phyloP scores from a whole-genome alignment of 2,888 invertebrate genomes.

The Parnassius mnemosyne region DNA sequence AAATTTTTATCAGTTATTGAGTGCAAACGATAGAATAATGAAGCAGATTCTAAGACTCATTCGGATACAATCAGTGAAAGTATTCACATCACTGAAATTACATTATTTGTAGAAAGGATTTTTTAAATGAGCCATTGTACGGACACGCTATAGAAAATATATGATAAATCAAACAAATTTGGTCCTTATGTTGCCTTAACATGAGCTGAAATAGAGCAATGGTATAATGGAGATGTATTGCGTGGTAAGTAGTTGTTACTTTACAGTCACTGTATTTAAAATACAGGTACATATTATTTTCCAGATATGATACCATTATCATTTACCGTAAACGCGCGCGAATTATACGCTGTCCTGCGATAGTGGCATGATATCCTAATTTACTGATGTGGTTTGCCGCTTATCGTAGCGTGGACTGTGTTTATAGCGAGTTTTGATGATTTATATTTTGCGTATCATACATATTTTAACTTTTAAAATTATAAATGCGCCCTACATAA shows the following conservation, averaged over 20 bases:
- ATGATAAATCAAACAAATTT: conserved; percentile 1
- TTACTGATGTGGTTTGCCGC: not conserved
- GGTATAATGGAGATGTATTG: not conserved
- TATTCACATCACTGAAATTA: conserved; percentile 11
- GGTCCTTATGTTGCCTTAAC: not conserved
- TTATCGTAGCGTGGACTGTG: not conserved
- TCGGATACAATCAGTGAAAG: conserved; percentile 18
- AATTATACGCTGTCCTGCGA: not conserved
- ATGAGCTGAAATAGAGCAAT: not conserved
- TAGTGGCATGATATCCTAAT: not conserved
- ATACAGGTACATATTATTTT: not conserved
- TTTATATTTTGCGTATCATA: too few relatives aligned
- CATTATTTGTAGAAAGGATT: conserved; percentile 22
- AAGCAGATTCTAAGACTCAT: conserved; percentile 15
- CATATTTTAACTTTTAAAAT: too few relatives aligned
- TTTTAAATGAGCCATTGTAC: conserved; percentile 11
- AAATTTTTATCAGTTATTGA: too few relatives aligned
- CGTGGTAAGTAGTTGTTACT: not conserved
- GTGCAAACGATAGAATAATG: conserved; percentile 13
- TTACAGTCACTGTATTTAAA: not conserved
- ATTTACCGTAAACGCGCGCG: not conserved
- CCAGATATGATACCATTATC: conserved; percentile 1
- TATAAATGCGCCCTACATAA: too few relatives aligned
- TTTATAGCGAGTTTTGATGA: not conserved
- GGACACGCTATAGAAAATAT: conserved; percentile 2